Evolutionary conservation across 2,797 vertebrate species (phyloP), one percentile per base, ranked within the genome.

Genomic region (Eulemur coronatus): DNA sequence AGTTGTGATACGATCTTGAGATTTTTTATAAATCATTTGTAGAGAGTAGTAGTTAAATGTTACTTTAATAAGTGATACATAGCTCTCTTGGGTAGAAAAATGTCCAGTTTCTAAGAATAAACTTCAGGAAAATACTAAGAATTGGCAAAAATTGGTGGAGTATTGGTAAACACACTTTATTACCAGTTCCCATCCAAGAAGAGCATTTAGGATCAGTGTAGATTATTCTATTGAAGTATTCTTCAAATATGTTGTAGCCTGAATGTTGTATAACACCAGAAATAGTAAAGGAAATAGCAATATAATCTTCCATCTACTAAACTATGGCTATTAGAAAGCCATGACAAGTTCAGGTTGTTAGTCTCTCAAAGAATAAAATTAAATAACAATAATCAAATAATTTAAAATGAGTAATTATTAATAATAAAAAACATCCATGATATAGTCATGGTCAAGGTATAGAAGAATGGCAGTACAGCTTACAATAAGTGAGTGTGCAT

Each of bases 1-100:
- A 67, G 13, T 94, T 95, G 52, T 96, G 73, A 28, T 89, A 79
- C 50, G 33, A 43, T 75, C n/a, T 93, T 92, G 38, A 89, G 50
- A 70, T 87, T 84, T 92, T 94, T 94, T 73, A 30, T 59, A 87
- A 79, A 35, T 72, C 15, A 93, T 79, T 89, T 82, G 15, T 26
- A 81, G 70, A 91, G 72, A 84, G 2, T 80, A 69, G 20, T 91
- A 84, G 50, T 91, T 91, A 91, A 89, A 72, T 81, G 41, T 81
- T 20, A 87, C 63, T 94, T 96, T 89, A 92, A 52, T 92, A 43
- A 72, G 14, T 50, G n/a, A 84, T 84, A 52, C 13, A 50, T 90
- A 85, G 11, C 18, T 72, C 3, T 90, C 41, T 63, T 55, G 35
- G 61, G 38, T 72, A 90, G 80, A 67, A 78, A 94, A 92, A 86